Conservation (phyloP, 2,797 vertebrate species). For the Neosalanx taihuensis region DNA sequence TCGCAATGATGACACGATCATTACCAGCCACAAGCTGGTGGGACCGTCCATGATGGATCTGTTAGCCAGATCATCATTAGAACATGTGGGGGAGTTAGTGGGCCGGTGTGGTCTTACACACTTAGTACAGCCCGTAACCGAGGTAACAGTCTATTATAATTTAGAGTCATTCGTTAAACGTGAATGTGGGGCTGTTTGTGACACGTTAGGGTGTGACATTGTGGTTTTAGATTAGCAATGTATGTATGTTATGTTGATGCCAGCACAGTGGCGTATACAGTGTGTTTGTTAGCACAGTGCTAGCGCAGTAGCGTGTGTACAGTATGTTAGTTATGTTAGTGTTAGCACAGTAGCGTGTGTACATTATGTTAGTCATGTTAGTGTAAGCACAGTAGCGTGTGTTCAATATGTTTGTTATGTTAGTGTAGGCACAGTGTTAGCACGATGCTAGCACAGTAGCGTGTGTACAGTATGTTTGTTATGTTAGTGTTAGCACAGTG, state of each 20-base stretch:
- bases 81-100: background rate
- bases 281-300: background rate
- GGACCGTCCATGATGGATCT: constrained; percentile 3
- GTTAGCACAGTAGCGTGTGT: constrained; percentile 2
- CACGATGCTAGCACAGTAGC: too few relatives aligned
- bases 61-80: background rate
- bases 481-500: background rate
- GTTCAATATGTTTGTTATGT: constrained; percentile 36
- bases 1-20: constrained; percentile 59
- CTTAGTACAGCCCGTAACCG: too few relatives aligned
- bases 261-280: background rate
- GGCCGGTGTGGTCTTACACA: too few relatives aligned
- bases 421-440: background rate
- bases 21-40: constrained; percentile 25
- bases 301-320: constrained; percentile 26
- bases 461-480: too few relatives aligned
- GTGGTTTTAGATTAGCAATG: too few relatives aligned
- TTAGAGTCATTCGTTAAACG: too few relatives aligned
- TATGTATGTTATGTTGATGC: background rate
- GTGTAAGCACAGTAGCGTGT: too few relatives aligned
- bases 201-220: too few relatives aligned
- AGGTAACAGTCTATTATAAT: too few relatives aligned
- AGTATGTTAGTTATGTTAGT: constrained; percentile 25
- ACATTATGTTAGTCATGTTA: constrained; percentile 13
- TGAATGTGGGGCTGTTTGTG: too few relatives aligned